Evolutionary conservation across 1,140 invertebrate genomes (phyloP).

Genomic region (Apis cerana): DNA sequence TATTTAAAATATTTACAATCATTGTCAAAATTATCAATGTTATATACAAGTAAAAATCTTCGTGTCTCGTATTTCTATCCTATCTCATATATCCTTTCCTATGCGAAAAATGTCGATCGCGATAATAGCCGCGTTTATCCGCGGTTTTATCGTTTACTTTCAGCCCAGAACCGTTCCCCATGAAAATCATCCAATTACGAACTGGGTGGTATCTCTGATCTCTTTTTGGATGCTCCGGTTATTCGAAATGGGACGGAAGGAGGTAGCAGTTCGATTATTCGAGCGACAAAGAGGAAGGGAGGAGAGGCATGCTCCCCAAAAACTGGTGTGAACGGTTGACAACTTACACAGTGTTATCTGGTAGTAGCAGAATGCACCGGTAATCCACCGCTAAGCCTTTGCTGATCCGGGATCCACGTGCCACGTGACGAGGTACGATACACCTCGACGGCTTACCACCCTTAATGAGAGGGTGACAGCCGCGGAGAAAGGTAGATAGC

Average conservation of each 20-base stretch:
- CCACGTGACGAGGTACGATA: conserved; percentile 70
- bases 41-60: no score
- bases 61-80: no score
- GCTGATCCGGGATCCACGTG: conserved; percentile 71
- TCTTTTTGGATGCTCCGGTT: conserved; percentile 46
- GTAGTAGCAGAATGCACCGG: conserved; percentile 77
- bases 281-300: conserved; percentile 30
- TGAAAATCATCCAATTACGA: conserved; percentile 80
- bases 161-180: conserved; percentile 72
- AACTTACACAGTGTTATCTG: conserved; percentile 80
- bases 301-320: conserved; percentile 52
- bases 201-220: conserved; percentile 65
- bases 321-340: conserved; percentile 73
- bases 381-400: conserved; percentile 77
- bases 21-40: no score
- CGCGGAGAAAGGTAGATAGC: conserved; percentile 17
- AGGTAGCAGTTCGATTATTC: conserved; percentile 73
- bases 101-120: conserved; percentile 39
- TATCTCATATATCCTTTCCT: no score
- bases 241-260: not conserved
- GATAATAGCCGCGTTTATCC: conserved; percentile 43
- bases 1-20: no score
- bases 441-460: conserved; percentile 60
- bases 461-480: conserved; percentile 50
- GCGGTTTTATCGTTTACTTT: conserved; percentile 68